These are phyloP conservation scores for Harpalus rubripes DNA, from an alignment of 2,888 invertebrate species.

Conservation along the genomic window DNA sequence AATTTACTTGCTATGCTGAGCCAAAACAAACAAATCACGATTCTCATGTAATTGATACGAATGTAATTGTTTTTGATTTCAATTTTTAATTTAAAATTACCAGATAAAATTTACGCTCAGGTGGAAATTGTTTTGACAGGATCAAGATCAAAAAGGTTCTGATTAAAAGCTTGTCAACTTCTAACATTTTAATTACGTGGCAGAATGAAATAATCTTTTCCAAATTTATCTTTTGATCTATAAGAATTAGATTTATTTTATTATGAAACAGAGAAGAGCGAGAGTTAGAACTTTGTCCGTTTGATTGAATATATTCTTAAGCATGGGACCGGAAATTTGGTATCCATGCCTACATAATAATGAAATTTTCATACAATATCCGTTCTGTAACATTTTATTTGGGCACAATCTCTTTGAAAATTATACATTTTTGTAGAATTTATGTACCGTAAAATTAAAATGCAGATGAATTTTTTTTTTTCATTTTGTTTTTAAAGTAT, in stretches of 20 bases:
- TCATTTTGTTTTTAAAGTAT: background rate
- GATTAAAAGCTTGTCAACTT: constrained; percentile 2
- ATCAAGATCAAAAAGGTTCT: constrained; percentile 6
- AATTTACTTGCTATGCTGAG: constrained; percentile 10
- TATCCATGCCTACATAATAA: constrained; percentile 2
- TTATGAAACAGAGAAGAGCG: constrained; percentile 8
- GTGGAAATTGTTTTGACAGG: background rate
- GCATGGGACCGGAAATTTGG: constrained; percentile 29
- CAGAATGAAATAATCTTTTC: background rate
- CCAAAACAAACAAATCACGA: constrained; percentile 1
- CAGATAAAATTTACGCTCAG: constrained; percentile 5
- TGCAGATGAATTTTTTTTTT: background rate
- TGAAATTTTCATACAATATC: constrained; percentile 37
- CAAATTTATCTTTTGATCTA: background rate
- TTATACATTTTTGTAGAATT: no score
- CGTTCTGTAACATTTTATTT: background rate
- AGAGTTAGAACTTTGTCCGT: constrained; percentile 9
- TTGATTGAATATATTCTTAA: constrained; percentile 27
- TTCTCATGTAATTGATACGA: constrained; percentile 16
- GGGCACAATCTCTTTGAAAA: no score
- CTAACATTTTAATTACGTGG: constrained; percentile 5
- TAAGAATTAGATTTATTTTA: background rate
- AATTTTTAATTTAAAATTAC: constrained; percentile 25
- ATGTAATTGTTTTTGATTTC: constrained; percentile 20
- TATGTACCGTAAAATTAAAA: background rate